Evolutionary conservation across 2,113 vertebrate species (phyloP).

Genomic region (Nasalis larvatus): DNA sequence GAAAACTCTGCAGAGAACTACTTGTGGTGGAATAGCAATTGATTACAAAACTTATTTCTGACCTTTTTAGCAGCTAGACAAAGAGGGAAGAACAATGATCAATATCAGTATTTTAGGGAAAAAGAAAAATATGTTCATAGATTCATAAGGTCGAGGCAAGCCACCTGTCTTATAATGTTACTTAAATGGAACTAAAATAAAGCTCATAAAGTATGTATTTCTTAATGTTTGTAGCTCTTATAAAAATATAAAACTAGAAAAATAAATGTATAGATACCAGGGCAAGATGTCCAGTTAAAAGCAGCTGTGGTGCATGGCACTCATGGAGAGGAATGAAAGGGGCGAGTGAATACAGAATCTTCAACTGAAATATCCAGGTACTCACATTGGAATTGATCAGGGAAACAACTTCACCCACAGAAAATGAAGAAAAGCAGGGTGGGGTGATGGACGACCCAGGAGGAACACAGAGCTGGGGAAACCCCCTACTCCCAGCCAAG

Average conservation of each 20-base stretch:
- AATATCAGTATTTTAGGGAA: background rate
- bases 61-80: background rate
- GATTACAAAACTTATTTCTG: background rate
- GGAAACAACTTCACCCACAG: no score
- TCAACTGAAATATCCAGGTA: no score
- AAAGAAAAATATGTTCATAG: background rate
- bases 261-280: background rate
- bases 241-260: background rate
- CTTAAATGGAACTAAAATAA: background rate
- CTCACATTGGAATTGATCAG: no score
- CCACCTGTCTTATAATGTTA: background rate
- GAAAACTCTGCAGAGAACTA: background rate
- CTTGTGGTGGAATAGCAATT: background rate
- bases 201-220: background rate
- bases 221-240: background rate
- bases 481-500: no score
- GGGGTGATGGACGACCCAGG: no score
- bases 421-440: no score
- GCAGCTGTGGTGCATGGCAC: no score
- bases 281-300: no score
- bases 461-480: no score
- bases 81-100: background rate
- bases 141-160: background rate
- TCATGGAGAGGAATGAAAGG: no score
- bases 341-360: no score